Percentiles rank a stretch among this genome's conserved stretches.
phyloP scores from a whole-genome alignment of 2,113 vertebrate genomes.

The Corythornis cristatus region DNA sequence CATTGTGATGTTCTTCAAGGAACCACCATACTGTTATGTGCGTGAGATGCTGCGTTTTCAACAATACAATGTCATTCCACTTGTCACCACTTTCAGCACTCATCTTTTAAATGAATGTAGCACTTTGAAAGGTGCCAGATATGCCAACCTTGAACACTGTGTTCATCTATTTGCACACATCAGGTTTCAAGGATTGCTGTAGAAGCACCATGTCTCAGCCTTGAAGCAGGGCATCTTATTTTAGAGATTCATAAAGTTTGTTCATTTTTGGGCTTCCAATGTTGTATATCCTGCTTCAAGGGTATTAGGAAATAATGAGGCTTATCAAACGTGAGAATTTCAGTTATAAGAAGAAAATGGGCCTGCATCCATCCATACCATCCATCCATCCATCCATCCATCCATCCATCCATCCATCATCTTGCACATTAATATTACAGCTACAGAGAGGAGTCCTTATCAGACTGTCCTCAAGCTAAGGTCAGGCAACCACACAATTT shows the following conservation, averaged over 20 bases:
- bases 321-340: not conserved
- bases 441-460: not conserved
- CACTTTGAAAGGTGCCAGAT: not conserved
- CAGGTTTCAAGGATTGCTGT: not conserved
- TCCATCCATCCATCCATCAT: not conserved
- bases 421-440: not conserved
- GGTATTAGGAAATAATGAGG: not conserved
- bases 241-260: not conserved
- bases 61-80: not conserved
- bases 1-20: not conserved
- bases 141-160: not conserved
- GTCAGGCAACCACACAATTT: not conserved
- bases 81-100: not conserved
- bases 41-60: not conserved
- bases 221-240: not conserved
- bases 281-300: not conserved
- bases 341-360: not conserved
- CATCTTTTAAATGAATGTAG: not conserved
- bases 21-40: rapidly evolving
- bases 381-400: not conserved
- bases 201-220: not conserved
- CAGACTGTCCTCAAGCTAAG: not conserved
- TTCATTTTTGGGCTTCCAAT: not conserved
- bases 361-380: not conserved
- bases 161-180: not conserved